phyloP scores from a whole-genome alignment of 2,113 vertebrate species.

The Gallinago media region DNA sequence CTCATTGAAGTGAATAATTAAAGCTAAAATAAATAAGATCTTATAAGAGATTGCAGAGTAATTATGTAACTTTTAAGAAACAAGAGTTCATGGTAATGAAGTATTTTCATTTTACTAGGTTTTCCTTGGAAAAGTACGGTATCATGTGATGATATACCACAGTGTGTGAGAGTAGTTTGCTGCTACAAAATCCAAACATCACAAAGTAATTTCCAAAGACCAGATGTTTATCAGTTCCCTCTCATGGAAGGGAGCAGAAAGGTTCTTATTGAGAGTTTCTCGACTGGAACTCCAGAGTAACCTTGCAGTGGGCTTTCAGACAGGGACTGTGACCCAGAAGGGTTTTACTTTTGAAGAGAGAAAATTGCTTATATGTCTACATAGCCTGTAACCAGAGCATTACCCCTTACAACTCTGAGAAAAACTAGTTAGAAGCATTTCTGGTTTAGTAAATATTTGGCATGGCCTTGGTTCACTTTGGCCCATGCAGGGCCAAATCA shows the following conservation, averaged over 20 bases:
- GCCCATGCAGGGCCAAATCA: neutral
- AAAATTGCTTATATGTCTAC: neutral
- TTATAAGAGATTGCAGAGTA: conserved; percentile 35
- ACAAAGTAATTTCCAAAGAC: conserved; percentile 47
- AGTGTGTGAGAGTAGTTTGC: conserved; percentile 32
- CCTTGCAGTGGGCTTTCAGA: neutral
- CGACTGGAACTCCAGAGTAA: neutral
- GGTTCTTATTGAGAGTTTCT: neutral
- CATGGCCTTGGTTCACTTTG: neutral
- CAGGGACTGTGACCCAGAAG: neutral
- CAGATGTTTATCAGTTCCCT: conserved; percentile 37
- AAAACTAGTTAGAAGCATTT: neutral
- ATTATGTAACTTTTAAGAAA: conserved; percentile 59
- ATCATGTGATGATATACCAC: conserved; percentile 48
- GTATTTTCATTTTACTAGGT: conserved; percentile 65
- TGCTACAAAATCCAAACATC: conserved; percentile 43
- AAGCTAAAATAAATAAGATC: conserved; percentile 62
- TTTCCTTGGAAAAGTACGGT: conserved; percentile 70
- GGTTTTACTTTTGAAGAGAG: neutral
- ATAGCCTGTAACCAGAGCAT: neutral
- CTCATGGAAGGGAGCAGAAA: neutral
- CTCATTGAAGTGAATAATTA: conserved; percentile 55
- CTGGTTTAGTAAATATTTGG: neutral
- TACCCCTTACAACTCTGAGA: neutral
- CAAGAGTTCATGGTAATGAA: conserved; percentile 42